Percentiles rank a stretch among this genome's conserved stretches.
phyloP scores from a whole-genome alignment of 1,140 invertebrate species.

The Euura saliciscinereae region DNA sequence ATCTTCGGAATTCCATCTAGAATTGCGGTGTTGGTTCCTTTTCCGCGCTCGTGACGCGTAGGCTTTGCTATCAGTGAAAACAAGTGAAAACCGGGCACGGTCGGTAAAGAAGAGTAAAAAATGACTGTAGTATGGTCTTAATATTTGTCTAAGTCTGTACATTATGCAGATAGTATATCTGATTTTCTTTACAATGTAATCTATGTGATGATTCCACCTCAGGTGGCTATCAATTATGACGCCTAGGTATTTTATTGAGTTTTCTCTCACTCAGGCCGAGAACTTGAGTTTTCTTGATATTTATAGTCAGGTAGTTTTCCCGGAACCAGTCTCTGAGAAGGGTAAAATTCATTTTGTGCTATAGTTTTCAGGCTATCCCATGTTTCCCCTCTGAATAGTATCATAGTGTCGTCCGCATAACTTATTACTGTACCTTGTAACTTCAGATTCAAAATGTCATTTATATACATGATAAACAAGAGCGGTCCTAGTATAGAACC shows the following conservation, averaged over 20 bases:
- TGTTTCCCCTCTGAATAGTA: constrained; percentile 18
- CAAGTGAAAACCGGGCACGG: no score
- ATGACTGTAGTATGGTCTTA: no score
- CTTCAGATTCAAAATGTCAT: constrained; percentile 16
- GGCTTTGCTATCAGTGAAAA: no score
- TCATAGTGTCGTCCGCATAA: no score
- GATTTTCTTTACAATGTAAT: constrained; percentile 5
- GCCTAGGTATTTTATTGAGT: constrained; percentile 20
- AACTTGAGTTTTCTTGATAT: constrained; percentile 14
- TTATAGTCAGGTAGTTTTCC: constrained; percentile 14
- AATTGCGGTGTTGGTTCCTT: no score
- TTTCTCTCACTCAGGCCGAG: background rate
- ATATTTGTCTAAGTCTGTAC: constrained; percentile 13
- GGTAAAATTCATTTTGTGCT: constrained; percentile 11
- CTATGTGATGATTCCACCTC: constrained; percentile 13
- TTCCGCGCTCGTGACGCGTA: no score
- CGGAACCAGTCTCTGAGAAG: constrained; percentile 13
- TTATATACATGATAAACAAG: constrained; percentile 26
- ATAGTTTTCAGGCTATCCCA: background rate
- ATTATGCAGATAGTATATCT: constrained; percentile 14
- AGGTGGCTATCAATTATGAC: constrained; percentile 14
- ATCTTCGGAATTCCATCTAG: no score
- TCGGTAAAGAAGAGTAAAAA: no score
- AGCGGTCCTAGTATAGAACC: constrained; percentile 26
- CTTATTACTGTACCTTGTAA: no score